Base-by-base conservation (phyloP, 2,888 invertebrate genomes). In the Biston stratarius region DNA sequence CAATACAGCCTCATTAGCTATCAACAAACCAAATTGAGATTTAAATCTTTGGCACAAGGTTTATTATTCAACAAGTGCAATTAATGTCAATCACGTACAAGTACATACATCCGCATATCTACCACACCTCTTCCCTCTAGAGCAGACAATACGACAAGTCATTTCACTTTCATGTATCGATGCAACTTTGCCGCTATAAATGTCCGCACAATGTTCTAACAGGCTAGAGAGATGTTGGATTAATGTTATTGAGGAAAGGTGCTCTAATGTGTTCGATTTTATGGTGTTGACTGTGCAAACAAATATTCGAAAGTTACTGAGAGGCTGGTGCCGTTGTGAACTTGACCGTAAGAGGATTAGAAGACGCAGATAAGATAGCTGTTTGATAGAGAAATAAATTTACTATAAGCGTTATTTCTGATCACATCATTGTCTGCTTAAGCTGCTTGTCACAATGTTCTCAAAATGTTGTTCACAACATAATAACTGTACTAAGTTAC, bases 231-330 rank as follows among this genome's bases (percentile, higher is more conserved):
- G 2, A 38, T 12, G 0, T 44, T 2, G 12, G 47, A 24, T 15
- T 15, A 42, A 33, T 44, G 24, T 59, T 38, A 63, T 60, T 59
- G 49, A 49, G 62, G 24, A 40, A 67, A 59, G 55, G 62, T 59
- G 48, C 14, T 67, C 53, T 14, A 12, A 47, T 45, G 34, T 14
- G 14, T 12, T 40, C 14, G 14, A 8, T 45, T 14, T 51, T 38
- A 14, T 12, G 33, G 45, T 61, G 15, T 67, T 62, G 52, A 36
- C 61, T 34, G 11, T 55, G 65, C 62, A 70, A 70, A 69, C 70
- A 69, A 67, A 64, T 64, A 67, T 74, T 74, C 42, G 74, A 74
- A 73, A 74, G 74, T 72, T 69, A 58, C 53, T 47, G 61, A 49
- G 60, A 48, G 65, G 64, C 51, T 10, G 15, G 73, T 71, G 63